A percentile compares a stretch with the other conserved stretches of the same genome.
These are phyloP conservation scores for Glyptemys insculpta DNA, from an alignment of 2,797 vertebrate species.

Conservation along the genomic window DNA sequence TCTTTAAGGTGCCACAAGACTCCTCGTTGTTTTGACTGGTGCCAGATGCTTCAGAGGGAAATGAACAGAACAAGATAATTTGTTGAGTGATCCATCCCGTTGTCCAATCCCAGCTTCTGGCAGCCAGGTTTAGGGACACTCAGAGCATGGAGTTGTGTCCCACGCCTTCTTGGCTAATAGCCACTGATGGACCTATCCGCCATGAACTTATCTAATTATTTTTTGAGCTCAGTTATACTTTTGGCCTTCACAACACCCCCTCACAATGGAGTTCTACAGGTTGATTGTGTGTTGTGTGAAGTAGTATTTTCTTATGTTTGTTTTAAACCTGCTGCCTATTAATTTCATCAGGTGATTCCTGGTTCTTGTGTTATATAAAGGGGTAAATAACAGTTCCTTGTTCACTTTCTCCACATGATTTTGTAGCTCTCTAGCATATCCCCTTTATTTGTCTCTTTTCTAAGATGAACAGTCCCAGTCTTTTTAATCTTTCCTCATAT, in stretches of 20 bases:
- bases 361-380: neutral
- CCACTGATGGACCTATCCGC: neutral
- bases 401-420: neutral
- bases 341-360: neutral
- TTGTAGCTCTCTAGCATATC: neutral
- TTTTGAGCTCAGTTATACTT: neutral
- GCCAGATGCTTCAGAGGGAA: neutral
- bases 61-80: neutral
- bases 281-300: neutral
- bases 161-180: neutral
- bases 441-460: neutral
- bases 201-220: neutral
- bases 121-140: neutral
- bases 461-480: neutral
- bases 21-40: neutral
- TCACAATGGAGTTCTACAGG: neutral
- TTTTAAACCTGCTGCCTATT: neutral
- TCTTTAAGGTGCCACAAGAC: too few relatives aligned
- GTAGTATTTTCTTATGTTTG: neutral
- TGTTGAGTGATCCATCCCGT: neutral
- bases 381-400: neutral
- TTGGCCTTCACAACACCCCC: neutral
- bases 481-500: neutral
- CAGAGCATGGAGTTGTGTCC: neutral
- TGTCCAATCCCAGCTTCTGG: neutral